Evolutionary conservation across 2,113 vertebrate species (phyloP), one percentile per base, ranked within the genome.

Genomic region (Laticauda colubrina): DNA sequence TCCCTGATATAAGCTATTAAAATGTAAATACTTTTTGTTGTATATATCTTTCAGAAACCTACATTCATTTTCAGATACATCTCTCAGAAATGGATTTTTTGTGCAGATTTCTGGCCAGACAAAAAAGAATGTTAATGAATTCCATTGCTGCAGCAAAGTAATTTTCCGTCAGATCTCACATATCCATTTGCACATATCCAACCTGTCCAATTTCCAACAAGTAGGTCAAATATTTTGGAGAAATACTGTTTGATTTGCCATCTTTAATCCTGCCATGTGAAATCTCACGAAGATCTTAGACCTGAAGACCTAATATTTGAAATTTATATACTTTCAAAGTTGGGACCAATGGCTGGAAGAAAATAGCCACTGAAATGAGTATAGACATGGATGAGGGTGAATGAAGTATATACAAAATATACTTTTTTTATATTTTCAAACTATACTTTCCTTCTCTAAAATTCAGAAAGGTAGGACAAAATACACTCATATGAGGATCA

Each of bases 401-500:
- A 24, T 26, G 10, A 3, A 24, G 5, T 86, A 24, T 48, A 51
- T 86, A 48, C 1, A 39, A 39, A 39, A 45, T 39, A 57, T 26
- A 59, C 6, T 89, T 89, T 11, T 59, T 43, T 26, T 89, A 43
- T 59, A 89, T 75, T 39, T 75, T 81, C 34, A 81, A 39, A 81
- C 15, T 81, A 39, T 20, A 81, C 69, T 81, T 81, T 81, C 34
- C 2, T 39, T 57, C 88, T 86, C 54, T 53, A 87, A 15, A 51
- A 29, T n/a, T 87, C 86, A 87, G 86, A 53, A 87, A 94, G 57
- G 85, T 0, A 8, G 34, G 34, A 91, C 69, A 53, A 26, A 89
- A 89, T 93, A 90, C 0, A 61, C 34, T 61, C 43, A 86, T 92
- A 85, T 5, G 87, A 90, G 24, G 85, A 91, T 8, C n/a, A 92